Conservation (phyloP, 2,888 invertebrate genomes). For the Erebia ligea region DNA sequence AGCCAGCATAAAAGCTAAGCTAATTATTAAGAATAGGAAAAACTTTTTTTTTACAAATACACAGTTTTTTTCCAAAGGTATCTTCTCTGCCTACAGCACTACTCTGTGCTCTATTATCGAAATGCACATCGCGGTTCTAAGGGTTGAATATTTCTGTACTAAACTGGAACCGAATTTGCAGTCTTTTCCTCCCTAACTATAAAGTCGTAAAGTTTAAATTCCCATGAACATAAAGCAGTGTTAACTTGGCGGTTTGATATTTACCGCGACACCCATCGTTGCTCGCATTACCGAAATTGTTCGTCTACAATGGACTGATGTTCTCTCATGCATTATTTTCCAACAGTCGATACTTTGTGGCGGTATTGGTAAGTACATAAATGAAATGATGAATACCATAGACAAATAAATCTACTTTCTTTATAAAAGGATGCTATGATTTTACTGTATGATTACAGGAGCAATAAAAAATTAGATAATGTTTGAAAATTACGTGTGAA, state of each 20-base stretch:
- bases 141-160: conserved; percentile 70
- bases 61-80: neutral
- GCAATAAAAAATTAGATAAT: too few species aligned
- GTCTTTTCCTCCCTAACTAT: conserved; percentile 33
- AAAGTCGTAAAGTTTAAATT: conserved; percentile 39
- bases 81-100: conserved; percentile 29
- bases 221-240: neutral
- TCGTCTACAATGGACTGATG: conserved; percentile 49
- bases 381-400: conserved; percentile 6
- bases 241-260: conserved; percentile 50
- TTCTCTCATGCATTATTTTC: conserved; percentile 27
- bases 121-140: conserved; percentile 79
- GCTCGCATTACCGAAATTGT: conserved; percentile 69
- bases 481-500: too few species aligned
- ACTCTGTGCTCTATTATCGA: conserved; percentile 72
- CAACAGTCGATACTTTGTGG: conserved; percentile 19
- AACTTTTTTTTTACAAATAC: neutral
- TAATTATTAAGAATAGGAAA: too few species aligned
- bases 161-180: conserved; percentile 35
- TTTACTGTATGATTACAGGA: too few species aligned
- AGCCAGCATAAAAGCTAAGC: neutral
- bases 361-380: conserved; percentile 7
- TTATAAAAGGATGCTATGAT: neutral
- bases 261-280: conserved; percentile 51
- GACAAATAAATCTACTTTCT: neutral